Percentiles rank a stretch among this genome's conserved stretches.
These are phyloP conservation scores for Drosophila grimshawi DNA, from an alignment of 1,140 invertebrate genomes.

Conservation along the genomic window DNA sequence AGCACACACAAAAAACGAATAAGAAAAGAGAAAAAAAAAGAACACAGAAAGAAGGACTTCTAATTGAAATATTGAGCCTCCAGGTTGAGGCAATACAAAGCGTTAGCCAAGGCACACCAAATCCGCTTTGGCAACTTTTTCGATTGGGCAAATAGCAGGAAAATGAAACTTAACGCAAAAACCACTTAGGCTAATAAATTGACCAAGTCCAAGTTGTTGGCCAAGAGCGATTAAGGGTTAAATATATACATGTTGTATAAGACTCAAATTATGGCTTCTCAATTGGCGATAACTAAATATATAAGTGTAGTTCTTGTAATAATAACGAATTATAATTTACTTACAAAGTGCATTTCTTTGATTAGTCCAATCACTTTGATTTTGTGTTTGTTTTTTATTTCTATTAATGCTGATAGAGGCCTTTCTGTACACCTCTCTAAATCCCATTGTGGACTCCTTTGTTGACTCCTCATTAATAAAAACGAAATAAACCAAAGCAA, in stretches of 20 bases:
- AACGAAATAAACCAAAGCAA: too few relatives aligned
- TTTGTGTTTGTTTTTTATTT: too few relatives aligned
- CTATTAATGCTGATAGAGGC: too few relatives aligned
- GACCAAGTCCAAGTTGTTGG: slow-evolving; percentile 19
- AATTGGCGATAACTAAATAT: background rate
- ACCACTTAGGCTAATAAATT: slow-evolving; percentile 68
- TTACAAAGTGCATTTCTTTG: too few relatives aligned
- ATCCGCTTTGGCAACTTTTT: slow-evolving; percentile 66
- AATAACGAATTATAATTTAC: too few relatives aligned
- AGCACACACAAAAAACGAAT: slow-evolving; percentile 49
- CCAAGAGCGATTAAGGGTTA: slow-evolving; percentile 8
- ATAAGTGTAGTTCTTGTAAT: too few relatives aligned
- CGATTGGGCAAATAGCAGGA: slow-evolving; percentile 56
- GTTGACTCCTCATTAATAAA: too few relatives aligned
- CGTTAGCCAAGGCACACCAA: slow-evolving; percentile 19
- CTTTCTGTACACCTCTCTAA: too few relatives aligned
- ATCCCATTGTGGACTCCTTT: too few relatives aligned
- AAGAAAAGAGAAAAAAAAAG: background rate
- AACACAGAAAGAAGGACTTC: slow-evolving; percentile 19
- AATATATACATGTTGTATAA: slow-evolving; percentile 8
- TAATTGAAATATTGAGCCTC: slow-evolving; percentile 69
- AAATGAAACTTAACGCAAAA: slow-evolving; percentile 39
- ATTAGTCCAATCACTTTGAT: too few relatives aligned
- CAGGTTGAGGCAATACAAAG: slow-evolving; percentile 18
- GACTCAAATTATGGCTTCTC: background rate